Percentiles rank a stretch among this genome's conserved stretches.
Evolutionary conservation across 2,888 invertebrate species (phyloP).

Genomic region (Caenorhabditis sulstoni): DNA sequence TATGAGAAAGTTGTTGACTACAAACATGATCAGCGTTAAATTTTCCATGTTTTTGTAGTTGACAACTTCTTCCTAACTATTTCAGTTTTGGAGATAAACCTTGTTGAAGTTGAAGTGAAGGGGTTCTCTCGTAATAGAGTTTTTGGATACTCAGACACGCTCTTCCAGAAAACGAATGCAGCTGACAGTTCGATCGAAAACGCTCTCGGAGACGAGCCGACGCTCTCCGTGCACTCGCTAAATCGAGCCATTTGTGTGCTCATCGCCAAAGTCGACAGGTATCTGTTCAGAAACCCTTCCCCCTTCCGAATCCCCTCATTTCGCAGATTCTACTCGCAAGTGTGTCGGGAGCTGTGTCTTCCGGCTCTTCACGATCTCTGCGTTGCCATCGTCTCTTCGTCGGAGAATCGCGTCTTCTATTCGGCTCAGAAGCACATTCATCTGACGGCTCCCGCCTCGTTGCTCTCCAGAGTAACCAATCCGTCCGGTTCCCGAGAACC

Average conservation of each 20-base stretch:
- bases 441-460: constrained; percentile 64
- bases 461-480: constrained; percentile 53
- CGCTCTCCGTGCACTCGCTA: constrained; percentile 59
- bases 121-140: too few relatives aligned
- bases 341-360: constrained; percentile 90
- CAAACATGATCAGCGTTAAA: too few relatives aligned
- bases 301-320: not conserved
- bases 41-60: too few relatives aligned
- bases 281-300: constrained; percentile 74
- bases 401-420: constrained; percentile 87
- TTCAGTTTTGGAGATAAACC: too few relatives aligned
- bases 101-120: too few relatives aligned
- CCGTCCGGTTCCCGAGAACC: not conserved
- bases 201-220: constrained; percentile 63
- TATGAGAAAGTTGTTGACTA: too few relatives aligned
- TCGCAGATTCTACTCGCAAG: constrained; percentile 88
- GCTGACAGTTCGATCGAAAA: constrained; percentile 64
- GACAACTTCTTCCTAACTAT: too few relatives aligned
- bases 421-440: constrained; percentile 58
- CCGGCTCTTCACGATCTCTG: constrained; percentile 90
- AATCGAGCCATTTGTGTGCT: constrained; percentile 90
- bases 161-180: constrained; percentile 51
- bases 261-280: constrained; percentile 90
- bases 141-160: too few relatives aligned
- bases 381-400: constrained; percentile 89